Percentiles rank a stretch among this genome's conserved stretches.
Conservation (phyloP, 2,888 invertebrate genomes). For the Caenorhabditis sp. region DNA sequence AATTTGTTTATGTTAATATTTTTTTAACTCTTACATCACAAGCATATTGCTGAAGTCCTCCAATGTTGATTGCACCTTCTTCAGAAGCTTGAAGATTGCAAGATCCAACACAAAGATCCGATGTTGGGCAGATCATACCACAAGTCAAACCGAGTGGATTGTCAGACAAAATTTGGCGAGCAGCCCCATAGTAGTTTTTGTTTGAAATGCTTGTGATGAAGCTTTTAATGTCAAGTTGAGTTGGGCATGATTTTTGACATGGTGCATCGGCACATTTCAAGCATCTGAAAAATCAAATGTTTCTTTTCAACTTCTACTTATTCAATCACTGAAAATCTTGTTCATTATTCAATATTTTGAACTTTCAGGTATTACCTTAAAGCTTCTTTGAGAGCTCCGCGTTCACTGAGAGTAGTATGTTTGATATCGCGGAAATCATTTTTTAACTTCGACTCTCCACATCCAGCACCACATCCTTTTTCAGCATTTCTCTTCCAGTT, state of each 20-base stretch:
- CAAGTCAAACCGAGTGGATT: constrained; percentile 94
- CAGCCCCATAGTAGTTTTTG: constrained; percentile 97
- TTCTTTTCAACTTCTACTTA: too few species aligned
- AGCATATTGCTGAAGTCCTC: constrained; percentile 96
- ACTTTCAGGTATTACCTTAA: too few species aligned
- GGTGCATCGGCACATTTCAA: constrained; percentile 70
- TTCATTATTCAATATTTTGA: too few species aligned
- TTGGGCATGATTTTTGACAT: constrained; percentile 93
- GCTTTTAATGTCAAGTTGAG: constrained; percentile 92
- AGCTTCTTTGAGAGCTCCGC: constrained; percentile 82
- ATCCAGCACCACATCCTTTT: constrained; percentile 81
- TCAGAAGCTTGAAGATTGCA: constrained; percentile 89
- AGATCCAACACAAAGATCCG: constrained; percentile 95
- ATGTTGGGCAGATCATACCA: constrained; percentile 98
- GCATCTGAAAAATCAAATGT: constrained; percentile 34
- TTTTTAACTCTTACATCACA: constrained; percentile 79
- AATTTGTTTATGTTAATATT: neutral
- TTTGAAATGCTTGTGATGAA: constrained; percentile 96
- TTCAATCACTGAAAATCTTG: too few species aligned
- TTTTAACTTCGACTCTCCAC: constrained; percentile 77
- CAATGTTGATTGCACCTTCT: constrained; percentile 97
- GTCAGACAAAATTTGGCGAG: constrained; percentile 92
- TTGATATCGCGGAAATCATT: constrained; percentile 97
- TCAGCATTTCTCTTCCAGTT: constrained; percentile 94
- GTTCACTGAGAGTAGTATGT: constrained; percentile 93